Conservation (phyloP, 1,140 invertebrate genomes). For the Papilio helenus region DNA sequence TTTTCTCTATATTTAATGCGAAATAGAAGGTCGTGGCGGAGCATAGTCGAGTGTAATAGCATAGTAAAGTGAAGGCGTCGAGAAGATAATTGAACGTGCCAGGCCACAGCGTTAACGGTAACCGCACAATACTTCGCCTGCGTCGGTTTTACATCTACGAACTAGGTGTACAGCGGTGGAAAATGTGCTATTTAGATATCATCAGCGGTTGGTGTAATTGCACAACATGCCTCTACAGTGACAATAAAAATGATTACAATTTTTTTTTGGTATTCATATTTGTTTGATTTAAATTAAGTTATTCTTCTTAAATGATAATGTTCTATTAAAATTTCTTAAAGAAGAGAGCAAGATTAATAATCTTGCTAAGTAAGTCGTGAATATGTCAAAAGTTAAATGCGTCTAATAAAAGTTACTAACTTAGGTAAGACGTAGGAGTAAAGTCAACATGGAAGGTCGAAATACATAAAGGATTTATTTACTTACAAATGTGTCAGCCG, state of each 20-base stretch:
- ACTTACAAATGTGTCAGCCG: slow-evolving; percentile 3
- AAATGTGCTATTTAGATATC: not conserved
- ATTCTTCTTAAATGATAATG: not conserved
- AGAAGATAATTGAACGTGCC: slow-evolving; percentile 36
- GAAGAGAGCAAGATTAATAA: not conserved
- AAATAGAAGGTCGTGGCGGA: not conserved
- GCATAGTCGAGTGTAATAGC: slow-evolving; percentile 33
- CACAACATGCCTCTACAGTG: not conserved
- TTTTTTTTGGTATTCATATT: not conserved
- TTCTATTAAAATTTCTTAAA: not conserved
- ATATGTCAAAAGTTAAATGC: not conserved
- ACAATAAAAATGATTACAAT: not conserved
- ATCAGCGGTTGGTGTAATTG: not conserved
- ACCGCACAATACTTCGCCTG: slow-evolving; percentile 32
- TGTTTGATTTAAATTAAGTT: not conserved
- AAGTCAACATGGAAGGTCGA: not conserved
- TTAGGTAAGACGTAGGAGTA: not conserved
- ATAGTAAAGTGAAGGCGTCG: slow-evolving; percentile 31
- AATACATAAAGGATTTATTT: slow-evolving; percentile 19
- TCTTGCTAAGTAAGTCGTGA: not conserved
- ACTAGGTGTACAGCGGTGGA: not conserved
- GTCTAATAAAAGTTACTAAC: not conserved
- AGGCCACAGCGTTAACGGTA: slow-evolving; percentile 27
- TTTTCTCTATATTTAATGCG: slow-evolving; percentile 12
- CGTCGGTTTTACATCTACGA: slow-evolving; percentile 29